Evolutionary conservation across 2,797 vertebrate genomes (phyloP), one percentile per base, ranked within the genome.

Genomic region (Knipowitschia caucasica): DNA sequence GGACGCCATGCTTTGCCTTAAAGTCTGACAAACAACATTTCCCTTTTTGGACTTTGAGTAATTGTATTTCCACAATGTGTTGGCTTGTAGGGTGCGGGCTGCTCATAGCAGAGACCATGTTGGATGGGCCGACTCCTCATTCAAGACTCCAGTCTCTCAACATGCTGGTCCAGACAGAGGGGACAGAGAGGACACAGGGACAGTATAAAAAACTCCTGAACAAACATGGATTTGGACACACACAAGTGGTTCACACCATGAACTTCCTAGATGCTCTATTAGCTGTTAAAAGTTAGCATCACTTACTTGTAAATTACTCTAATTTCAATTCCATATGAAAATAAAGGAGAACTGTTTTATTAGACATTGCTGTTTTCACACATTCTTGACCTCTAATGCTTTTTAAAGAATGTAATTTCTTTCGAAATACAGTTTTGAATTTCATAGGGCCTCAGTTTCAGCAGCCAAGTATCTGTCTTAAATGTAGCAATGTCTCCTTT

Each of bases 1-100:
- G 65, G 92, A 93, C 7, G 86, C 71, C 1, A 53, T 94, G 73
- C 78, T 94, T 18, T 91, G 83, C 50, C 3, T 89, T 56, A 94
- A 92, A 71, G 78, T 53, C 0, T 89, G 82, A 77, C 7, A 12
- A 20, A 47, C 8, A 3, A 39, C 11, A 23, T 5, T 42, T 24
- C 11, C 2, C 4, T 23, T 27, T 2, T 15, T 2, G 29, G 15
- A 29, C 15, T 46, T 30, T 18, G 6, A 11, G 15, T 12, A 12
- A 20, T 30, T 18, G 65, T 11, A 5, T 51, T 15, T 74, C 12
- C 21, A 43, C 6, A 25, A 44, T 67, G 27, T 71, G 34, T 70
- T 61, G 50, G 51, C 14, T 50, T 20, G 33, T 67, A 91, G 89
- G 88, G 17, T 77, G 80, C 67, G 78, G 75, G 0, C 35, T 91